phyloP scores from a whole-genome alignment of 2,797 vertebrate species.

The Oryzias sinensis region DNA sequence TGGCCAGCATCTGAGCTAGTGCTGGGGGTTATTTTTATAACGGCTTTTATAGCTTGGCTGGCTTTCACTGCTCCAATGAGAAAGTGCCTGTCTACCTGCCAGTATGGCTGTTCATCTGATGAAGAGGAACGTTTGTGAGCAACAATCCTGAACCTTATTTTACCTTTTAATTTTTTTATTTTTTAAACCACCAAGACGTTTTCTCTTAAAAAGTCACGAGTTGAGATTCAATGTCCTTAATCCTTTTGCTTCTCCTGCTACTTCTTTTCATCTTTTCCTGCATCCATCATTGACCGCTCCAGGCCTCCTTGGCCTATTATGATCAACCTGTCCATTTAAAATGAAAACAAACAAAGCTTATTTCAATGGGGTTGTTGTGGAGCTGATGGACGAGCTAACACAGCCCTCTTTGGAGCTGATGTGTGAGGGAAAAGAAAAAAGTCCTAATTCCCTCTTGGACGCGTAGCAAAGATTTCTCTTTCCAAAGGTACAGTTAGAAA shows the following conservation, averaged over 20 bases:
- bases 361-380: constrained; percentile 20
- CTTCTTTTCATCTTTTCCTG: constrained; percentile 23
- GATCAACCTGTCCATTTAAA: constrained; percentile 24
- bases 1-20: constrained; percentile 73
- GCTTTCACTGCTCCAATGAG: constrained; percentile 49
- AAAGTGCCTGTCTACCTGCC: constrained; percentile 63
- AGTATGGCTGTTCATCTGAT: constrained; percentile 53
- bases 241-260: constrained; percentile 25
- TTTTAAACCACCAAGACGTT: constrained; percentile 22
- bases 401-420: constrained; percentile 3
- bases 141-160: constrained; percentile 49
- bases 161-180: constrained; percentile 31
- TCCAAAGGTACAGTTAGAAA: neutral
- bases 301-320: constrained; percentile 16
- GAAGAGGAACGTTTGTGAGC: constrained; percentile 60
- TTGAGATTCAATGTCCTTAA: constrained; percentile 9
- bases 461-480: neutral
- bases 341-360: constrained; percentile 49
- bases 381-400: constrained; percentile 15
- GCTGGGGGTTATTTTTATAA: constrained; percentile 73
- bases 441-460: neutral
- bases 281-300: constrained; percentile 36
- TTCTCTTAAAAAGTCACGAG: constrained; percentile 43
- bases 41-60: constrained; percentile 68
- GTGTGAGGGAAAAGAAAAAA: neutral